phyloP scores from a whole-genome alignment of 2,797 vertebrate species.

The Danio choprae region DNA sequence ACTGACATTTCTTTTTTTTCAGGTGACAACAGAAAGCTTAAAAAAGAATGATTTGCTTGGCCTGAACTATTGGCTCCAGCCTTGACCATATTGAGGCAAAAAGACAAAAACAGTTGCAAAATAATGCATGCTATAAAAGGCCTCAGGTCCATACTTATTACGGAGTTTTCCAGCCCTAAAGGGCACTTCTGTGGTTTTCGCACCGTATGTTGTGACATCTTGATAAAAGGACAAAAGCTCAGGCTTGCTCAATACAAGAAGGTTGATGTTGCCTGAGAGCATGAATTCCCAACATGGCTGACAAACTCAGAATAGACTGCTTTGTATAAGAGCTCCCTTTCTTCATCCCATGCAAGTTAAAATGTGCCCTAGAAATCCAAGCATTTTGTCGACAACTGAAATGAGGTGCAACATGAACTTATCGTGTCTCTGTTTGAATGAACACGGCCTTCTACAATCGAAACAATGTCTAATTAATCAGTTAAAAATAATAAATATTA shows the following conservation, averaged over 20 bases:
- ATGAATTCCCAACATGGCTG: conserved; percentile 39
- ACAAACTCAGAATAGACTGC: conserved; percentile 39
- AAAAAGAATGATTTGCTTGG: not conserved
- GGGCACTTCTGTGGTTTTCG: conserved; percentile 64
- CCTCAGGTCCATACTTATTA: conserved; percentile 47
- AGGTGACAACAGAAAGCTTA: not conserved
- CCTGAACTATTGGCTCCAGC: not conserved
- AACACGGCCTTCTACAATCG: not conserved
- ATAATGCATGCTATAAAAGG: conserved; percentile 40
- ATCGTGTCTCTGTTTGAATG: not conserved
- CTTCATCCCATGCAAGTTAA: not conserved
- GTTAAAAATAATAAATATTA: not conserved
- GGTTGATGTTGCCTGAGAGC: conserved; percentile 48
- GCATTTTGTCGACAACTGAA: conserved; percentile 1
- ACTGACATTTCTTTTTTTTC: not conserved
- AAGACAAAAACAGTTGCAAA: conserved; percentile 23
- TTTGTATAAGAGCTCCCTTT: conserved; percentile 32
- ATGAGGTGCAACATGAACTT: not conserved
- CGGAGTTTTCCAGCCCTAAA: conserved; percentile 62
- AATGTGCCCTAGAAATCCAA: conserved; percentile 2
- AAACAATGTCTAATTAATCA: not conserved
- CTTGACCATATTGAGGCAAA: conserved; percentile 35
- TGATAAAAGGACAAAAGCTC: conserved; percentile 58
- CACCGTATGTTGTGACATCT: conserved; percentile 58
- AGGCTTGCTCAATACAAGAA: conserved; percentile 1